phyloP scores from a whole-genome alignment of 2,797 vertebrate genomes.

The Luscinia luscinia region DNA sequence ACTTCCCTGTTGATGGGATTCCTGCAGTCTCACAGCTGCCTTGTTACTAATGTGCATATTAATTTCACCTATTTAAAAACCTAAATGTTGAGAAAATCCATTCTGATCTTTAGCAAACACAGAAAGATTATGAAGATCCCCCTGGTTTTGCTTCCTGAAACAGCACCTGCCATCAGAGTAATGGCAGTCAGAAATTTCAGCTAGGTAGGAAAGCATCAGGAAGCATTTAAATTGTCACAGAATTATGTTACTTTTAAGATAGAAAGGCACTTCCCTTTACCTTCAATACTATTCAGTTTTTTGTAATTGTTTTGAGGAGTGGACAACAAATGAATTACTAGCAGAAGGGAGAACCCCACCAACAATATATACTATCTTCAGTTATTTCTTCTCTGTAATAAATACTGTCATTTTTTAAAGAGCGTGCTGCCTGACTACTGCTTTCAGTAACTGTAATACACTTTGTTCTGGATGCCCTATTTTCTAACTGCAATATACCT shows the following conservation, averaged over 20 bases:
- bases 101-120: background rate
- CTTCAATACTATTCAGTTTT: background rate
- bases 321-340: slow-evolving; percentile 42
- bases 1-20: slow-evolving; percentile 63
- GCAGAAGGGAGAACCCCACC: slow-evolving; percentile 10
- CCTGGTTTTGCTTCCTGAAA: background rate
- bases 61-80: slow-evolving; percentile 56
- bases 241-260: background rate
- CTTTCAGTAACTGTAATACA: background rate
- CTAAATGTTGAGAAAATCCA: slow-evolving; percentile 20
- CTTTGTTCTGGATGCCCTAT: background rate
- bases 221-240: slow-evolving; percentile 4
- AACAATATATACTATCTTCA: background rate
- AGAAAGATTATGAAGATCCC: background rate
- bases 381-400: background rate
- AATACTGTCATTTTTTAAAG: background rate
- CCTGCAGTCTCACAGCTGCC: slow-evolving; percentile 63
- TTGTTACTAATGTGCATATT: slow-evolving; percentile 61
- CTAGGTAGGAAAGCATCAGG: background rate
- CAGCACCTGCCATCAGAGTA: background rate
- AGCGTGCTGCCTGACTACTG: background rate
- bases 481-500: background rate
- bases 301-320: slow-evolving; percentile 21
- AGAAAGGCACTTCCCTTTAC: slow-evolving; percentile 3
- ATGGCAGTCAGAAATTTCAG: background rate